Percentiles rank a stretch among this genome's conserved stretches.
Evolutionary conservation across 2,113 vertebrate species (phyloP).

Genomic region (Marcusenius ussheri): DNA sequence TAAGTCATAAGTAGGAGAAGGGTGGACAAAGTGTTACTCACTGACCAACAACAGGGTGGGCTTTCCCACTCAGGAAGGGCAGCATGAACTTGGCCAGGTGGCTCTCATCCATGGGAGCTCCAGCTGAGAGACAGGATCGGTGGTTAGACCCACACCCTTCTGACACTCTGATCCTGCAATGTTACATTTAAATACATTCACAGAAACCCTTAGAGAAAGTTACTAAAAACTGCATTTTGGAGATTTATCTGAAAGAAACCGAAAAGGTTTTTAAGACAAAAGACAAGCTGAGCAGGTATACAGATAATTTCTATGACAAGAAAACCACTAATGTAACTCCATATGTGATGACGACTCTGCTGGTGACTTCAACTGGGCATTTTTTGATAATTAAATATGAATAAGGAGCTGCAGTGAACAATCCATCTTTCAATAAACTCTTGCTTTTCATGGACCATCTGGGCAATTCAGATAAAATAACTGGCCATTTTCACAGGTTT

Average conservation of each 20-base stretch:
- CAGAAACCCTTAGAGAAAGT: background rate
- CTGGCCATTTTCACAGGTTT: background rate
- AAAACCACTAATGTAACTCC: background rate
- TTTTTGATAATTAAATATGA: background rate
- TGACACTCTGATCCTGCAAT: background rate
- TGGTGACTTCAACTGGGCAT: background rate
- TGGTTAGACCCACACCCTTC: background rate
- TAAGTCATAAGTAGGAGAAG: background rate
- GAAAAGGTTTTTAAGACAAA: background rate
- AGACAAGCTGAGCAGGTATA: background rate
- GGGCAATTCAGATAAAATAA: background rate
- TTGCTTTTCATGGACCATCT: background rate
- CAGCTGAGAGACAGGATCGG: background rate
- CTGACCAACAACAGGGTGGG: constrained; percentile 14
- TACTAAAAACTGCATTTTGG: background rate
- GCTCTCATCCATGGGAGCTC: background rate
- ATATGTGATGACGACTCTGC: background rate
- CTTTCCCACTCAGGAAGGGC: background rate
- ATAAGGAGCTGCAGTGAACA: background rate
- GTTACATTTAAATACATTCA: background rate
- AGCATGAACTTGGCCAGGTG: constrained; percentile 20
- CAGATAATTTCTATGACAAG: background rate
- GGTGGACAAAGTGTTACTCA: background rate
- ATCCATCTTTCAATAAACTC: background rate
- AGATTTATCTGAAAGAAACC: background rate